phyloP scores from a whole-genome alignment of 2,888 invertebrate genomes.

The Drosophila cracens region DNA sequence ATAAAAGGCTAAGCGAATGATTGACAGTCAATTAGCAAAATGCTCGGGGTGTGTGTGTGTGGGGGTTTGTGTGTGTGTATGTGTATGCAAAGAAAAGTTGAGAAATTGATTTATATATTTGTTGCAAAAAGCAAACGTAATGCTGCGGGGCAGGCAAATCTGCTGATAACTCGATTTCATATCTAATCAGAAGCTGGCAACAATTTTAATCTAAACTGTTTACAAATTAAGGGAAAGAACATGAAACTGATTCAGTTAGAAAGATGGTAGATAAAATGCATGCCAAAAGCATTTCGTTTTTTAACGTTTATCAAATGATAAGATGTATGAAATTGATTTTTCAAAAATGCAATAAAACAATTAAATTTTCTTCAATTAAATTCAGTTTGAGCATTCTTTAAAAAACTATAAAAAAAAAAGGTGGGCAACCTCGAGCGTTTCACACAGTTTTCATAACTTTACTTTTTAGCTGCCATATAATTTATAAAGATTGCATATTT shows the following conservation, averaged over 20 bases:
- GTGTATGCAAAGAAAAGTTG: constrained; percentile 3
- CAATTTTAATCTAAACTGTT: background rate
- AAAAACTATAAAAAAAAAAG: too few species aligned
- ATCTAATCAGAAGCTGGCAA: background rate
- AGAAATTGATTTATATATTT: constrained; percentile 19
- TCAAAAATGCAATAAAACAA: background rate
- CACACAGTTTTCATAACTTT: background rate
- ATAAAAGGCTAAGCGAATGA: constrained; percentile 43
- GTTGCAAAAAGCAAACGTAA: constrained; percentile 14
- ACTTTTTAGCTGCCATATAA: background rate
- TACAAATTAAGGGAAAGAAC: background rate
- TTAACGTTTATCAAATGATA: background rate
- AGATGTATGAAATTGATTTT: background rate
- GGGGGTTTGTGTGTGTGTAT: background rate
- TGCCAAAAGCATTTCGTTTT: background rate
- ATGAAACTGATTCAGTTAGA: background rate
- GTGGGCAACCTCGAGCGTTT: background rate
- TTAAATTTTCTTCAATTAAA: background rate
- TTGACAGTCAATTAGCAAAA: constrained; percentile 49
- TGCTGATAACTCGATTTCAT: constrained; percentile 20
- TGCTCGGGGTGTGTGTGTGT: background rate
- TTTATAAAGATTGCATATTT: background rate
- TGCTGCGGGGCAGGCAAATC: background rate
- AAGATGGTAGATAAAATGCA: background rate
- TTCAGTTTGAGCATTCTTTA: background rate